phyloP scores from a whole-genome alignment of 30 jellyfish, hydroid and myxozoan genomes.

The Chrysaora quinquecirrha region DNA sequence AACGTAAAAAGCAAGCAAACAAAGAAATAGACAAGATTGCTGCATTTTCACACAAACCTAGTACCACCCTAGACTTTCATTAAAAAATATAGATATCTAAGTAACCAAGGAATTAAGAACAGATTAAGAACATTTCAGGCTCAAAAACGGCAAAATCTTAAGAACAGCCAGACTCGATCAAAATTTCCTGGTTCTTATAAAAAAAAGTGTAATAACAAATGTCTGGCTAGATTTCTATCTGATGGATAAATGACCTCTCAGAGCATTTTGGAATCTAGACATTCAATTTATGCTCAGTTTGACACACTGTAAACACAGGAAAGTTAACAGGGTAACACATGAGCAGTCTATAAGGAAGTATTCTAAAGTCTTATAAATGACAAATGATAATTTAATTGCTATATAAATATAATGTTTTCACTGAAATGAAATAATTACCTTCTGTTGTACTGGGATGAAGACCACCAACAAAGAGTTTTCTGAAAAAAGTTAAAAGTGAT shows the following conservation, averaged over 20 bases:
- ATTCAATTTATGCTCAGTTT: conserved; percentile 31
- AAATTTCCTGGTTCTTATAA: too few relatives aligned
- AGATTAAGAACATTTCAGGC: too few relatives aligned
- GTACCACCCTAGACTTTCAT: too few relatives aligned
- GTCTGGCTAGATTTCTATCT: neutral
- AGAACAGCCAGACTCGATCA: too few relatives aligned
- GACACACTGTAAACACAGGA: conserved; percentile 34
- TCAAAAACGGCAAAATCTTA: too few relatives aligned
- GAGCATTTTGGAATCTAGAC: neutral
- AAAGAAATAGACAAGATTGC: too few relatives aligned
- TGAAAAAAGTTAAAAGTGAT: conserved; percentile 5
- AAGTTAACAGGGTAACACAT: conserved; percentile 46
- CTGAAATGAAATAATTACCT: conserved; percentile 49
- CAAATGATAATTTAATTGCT: neutral
- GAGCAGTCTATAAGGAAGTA: conserved; percentile 15
- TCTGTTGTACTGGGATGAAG: conserved; percentile 78
- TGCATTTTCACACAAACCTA: too few relatives aligned
- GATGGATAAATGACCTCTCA: neutral
- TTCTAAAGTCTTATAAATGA: neutral
- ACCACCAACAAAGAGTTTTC: conserved; percentile 96
- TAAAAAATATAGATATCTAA: too few relatives aligned
- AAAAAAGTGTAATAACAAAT: too few relatives aligned
- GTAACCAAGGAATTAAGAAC: too few relatives aligned
- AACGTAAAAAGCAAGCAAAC: too few relatives aligned
- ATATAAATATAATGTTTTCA: neutral